These are phyloP conservation scores for Chrysina gloriosa DNA, from an alignment of 2,888 invertebrate species.

Conservation along the genomic window DNA sequence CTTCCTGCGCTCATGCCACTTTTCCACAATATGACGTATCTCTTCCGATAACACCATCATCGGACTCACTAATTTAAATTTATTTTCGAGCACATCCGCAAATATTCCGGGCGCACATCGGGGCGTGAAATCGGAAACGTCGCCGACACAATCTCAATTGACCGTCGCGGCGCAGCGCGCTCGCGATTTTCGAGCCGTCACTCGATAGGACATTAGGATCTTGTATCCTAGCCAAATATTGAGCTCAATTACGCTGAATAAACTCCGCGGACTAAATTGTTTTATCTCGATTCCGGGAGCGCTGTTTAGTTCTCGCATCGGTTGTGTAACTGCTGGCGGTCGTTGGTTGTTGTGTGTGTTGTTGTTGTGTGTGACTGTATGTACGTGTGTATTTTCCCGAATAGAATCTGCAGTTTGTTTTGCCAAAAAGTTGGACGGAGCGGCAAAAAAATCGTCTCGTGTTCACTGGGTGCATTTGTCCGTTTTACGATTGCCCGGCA, in stretches of 20 bases:
- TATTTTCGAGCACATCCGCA: slow-evolving; percentile 21
- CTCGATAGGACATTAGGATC: neutral
- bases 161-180: neutral
- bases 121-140: slow-evolving; percentile 13
- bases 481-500: no score
- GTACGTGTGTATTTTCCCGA: no score
- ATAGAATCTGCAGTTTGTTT: no score
- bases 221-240: slow-evolving; percentile 23
- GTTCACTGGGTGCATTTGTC: no score
- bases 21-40: neutral
- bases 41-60: neutral
- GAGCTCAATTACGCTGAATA: slow-evolving; percentile 27
- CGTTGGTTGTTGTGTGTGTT: no score
- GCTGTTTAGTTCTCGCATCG: no score
- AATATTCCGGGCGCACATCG: neutral
- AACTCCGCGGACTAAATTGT: slow-evolving; percentile 16
- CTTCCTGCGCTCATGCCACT: no score
- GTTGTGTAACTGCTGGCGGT: no score
- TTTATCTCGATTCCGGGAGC: slow-evolving; percentile 20
- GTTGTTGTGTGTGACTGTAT: no score
- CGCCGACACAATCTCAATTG: neutral
- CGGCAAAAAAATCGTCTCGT: no score
- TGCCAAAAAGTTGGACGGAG: no score
- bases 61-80: slow-evolving; percentile 12
- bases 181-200: neutral